Evolutionary conservation across 1,140 invertebrate genomes (phyloP), one percentile per base, ranked within the genome.

Genomic region (Magallana angulata): DNA sequence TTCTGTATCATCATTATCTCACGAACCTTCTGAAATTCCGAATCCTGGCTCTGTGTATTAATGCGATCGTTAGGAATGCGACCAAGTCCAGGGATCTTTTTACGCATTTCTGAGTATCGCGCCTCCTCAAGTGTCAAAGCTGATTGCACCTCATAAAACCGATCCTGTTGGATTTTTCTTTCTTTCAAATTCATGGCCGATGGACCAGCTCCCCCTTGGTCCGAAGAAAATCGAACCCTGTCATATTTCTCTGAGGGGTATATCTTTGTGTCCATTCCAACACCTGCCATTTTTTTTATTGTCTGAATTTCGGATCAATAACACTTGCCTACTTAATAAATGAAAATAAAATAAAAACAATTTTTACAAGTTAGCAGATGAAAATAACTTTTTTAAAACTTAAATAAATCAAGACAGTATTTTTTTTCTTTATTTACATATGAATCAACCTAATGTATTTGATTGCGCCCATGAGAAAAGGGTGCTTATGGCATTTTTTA

Each of bases 71-170:
- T 62, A 36, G 89, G 85, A 24, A 88, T 58, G 4, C 85, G 56
- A 11, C 85, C 71, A 56, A 90, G 82, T 56, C 89, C 84, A 11
- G 88, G 88, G 14, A 89, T 85, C 68, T 89, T 90, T 71, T 89
- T 92, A 12, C 89, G 86, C 82, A 88, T 89, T 59, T 91, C 88
- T 76, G 90, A 89, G 85, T 86, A 92, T 16, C 89, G 76, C 0
- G 88, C 91, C 59, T 91, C 91, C n/a, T 91, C 90, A 7, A 91
- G 83, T 24, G 90, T 90, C 16, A 89, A 48, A 1, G 60, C 82
- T 1, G 80, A 58, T 48, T 89, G 88, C 16, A 85, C 85, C 56
- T 85, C 68, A 24, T 58, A 60, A 11, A 57, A 80, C 5, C 59
- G n/a, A 14, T 85, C 83, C 7, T 76, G 57, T 24, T 58, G 36